Evolutionary conservation across 2,113 vertebrate species (phyloP).

Genomic region (Neofelis nebulosa): DNA sequence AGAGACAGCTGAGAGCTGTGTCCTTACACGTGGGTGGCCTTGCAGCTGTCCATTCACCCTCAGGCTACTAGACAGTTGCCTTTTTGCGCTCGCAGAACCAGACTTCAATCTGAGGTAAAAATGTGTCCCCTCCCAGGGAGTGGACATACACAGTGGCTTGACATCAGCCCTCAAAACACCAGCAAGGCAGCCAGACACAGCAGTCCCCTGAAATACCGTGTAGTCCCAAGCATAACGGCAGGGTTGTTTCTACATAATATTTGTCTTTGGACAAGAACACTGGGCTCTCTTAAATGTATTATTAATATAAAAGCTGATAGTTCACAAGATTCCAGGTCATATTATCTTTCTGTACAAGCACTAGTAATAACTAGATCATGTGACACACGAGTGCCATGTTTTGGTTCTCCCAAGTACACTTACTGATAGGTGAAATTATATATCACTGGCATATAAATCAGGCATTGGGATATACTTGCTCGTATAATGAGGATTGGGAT

Average conservation of each 20-base stretch:
- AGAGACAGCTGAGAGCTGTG: conserved; percentile 68
- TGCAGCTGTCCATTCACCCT: conserved; percentile 66
- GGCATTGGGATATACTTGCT: neutral
- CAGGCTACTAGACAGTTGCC: conserved; percentile 62
- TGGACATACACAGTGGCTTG: conserved; percentile 40
- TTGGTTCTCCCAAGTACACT: neutral
- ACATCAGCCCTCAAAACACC: conserved; percentile 34
- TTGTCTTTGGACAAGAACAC: conserved; percentile 38
- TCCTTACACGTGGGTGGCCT: conserved; percentile 63
- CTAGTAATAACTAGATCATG: no score
- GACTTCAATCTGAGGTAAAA: conserved; percentile 42
- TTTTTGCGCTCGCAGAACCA: conserved; percentile 4
- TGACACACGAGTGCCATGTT: neutral
- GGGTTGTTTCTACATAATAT: neutral
- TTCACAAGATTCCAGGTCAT: neutral
- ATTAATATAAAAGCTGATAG: neutral
- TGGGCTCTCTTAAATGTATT: neutral
- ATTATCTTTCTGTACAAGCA: neutral
- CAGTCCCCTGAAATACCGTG: neutral
- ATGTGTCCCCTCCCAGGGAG: neutral
- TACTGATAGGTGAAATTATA: neutral
- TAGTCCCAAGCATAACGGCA: neutral
- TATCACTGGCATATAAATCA: neutral
- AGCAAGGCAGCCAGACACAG: neutral
- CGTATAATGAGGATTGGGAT: rapidly evolving